These are phyloP conservation scores for Ceratosolen fusciceps DNA, from an alignment of 1,140 invertebrate genomes.

Conservation along the genomic window DNA sequence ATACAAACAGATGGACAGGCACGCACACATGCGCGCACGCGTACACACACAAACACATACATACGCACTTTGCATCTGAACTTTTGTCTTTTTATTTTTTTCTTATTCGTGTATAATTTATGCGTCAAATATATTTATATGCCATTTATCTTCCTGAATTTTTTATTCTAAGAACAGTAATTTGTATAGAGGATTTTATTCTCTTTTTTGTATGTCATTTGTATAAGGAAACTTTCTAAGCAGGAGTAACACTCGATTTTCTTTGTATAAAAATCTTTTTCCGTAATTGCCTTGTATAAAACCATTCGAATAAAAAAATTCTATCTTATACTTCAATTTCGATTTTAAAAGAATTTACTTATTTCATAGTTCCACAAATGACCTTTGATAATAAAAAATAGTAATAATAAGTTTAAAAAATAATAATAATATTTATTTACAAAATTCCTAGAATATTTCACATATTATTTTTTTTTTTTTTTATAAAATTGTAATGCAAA, in stretches of 20 bases:
- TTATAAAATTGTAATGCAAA: too few species aligned
- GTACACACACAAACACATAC: conserved; percentile 29
- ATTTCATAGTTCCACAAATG: too few species aligned
- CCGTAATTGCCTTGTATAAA: conserved; percentile 49
- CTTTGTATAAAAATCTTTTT: conserved; percentile 50
- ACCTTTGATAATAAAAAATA: too few species aligned
- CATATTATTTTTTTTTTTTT: too few species aligned
- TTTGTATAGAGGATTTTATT: conserved; percentile 47
- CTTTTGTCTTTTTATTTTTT: conserved; percentile 42
- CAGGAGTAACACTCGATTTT: conserved; percentile 39
- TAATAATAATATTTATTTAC: too few species aligned
- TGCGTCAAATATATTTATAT: conserved; percentile 46
- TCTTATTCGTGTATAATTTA: conserved; percentile 48
- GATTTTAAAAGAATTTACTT: too few species aligned
- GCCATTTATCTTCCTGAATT: conserved; percentile 46
- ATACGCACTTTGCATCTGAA: conserved; percentile 44
- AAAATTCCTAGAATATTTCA: too few species aligned
- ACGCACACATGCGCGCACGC: conserved; percentile 40
- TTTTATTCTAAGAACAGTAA: conserved; percentile 41
- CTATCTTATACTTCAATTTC: conserved; percentile 44
- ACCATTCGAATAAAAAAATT: conserved; percentile 48
- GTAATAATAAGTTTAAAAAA: too few species aligned
- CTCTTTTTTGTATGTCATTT: conserved; percentile 48
- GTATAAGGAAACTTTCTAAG: conserved; percentile 34
- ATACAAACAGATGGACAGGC: conserved; percentile 33